Conservation (phyloP, 2,797 vertebrate genomes). For the Anomalospiza imberbis region DNA sequence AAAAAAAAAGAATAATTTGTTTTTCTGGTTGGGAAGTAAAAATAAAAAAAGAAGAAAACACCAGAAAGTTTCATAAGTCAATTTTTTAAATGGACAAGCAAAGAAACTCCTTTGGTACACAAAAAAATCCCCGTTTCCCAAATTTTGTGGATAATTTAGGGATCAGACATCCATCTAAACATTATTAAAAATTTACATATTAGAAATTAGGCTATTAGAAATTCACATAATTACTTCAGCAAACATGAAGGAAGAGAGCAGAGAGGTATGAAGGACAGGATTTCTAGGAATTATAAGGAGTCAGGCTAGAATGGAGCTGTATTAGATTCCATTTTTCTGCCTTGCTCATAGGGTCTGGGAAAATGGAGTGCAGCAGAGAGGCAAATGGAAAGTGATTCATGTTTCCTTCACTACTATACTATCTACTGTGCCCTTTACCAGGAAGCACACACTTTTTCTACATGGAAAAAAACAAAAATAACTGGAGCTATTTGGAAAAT, state of each 20-base stretch:
- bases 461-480: background rate
- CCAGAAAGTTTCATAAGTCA: background rate
- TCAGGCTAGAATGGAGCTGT: background rate
- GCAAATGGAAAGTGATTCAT: background rate
- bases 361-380: background rate
- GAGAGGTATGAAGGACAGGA: background rate
- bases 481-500: background rate
- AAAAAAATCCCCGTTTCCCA: background rate
- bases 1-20: background rate
- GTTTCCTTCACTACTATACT: background rate
- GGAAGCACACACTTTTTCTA: background rate
- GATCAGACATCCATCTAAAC: background rate
- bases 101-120: background rate
- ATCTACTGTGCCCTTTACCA: background rate
- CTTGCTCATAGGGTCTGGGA: background rate
- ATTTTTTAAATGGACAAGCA: background rate
- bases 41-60: background rate
- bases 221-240: background rate
- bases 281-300: background rate
- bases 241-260: background rate
- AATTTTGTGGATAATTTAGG: background rate
- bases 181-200: background rate
- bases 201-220: background rate
- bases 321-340: background rate
- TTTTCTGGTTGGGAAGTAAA: background rate